phyloP scores from a whole-genome alignment of 1,140 invertebrate species.

The Odontomachus brunneus region DNA sequence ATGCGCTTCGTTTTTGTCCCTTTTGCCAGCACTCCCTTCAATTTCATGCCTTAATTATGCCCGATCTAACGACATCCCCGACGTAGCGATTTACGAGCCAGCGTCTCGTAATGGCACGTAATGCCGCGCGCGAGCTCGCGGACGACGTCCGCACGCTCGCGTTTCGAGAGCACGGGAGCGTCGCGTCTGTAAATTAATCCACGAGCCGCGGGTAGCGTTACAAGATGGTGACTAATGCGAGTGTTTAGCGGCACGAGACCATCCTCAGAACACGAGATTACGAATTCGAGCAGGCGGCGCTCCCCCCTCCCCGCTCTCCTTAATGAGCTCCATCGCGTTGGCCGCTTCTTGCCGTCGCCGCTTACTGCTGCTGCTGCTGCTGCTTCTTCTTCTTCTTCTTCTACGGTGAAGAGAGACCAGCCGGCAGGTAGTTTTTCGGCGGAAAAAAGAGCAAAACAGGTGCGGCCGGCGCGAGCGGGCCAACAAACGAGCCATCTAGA shows the following conservation, averaged over 20 bases:
- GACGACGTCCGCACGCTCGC: too few relatives aligned
- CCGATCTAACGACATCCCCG: neutral
- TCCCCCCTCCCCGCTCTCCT: too few relatives aligned
- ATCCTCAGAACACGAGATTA: neutral
- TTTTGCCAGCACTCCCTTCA: neutral
- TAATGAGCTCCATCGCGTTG: constrained; percentile 5
- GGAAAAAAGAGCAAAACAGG: constrained; percentile 58
- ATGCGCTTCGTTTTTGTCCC: neutral
- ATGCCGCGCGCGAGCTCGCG: neutral
- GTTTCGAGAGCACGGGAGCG: too few relatives aligned
- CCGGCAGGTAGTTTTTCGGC: constrained; percentile 48
- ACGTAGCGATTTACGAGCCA: neutral
- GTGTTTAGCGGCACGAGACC: constrained; percentile 9
- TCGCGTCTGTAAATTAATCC: neutral
- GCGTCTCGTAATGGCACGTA: neutral
- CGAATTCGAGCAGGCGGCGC: neutral
- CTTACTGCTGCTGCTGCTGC: too few relatives aligned
- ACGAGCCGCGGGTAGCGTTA: neutral
- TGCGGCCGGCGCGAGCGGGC: constrained; percentile 24
- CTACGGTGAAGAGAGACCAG: constrained; percentile 17
- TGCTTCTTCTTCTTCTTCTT: too few relatives aligned
- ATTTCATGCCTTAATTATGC: neutral
- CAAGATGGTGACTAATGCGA: constrained; percentile 16
- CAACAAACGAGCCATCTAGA: constrained; percentile 38
- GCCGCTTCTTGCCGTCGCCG: neutral